Conservation (phyloP, 2,888 invertebrate genomes). For the Yponomeuta sedellus region DNA sequence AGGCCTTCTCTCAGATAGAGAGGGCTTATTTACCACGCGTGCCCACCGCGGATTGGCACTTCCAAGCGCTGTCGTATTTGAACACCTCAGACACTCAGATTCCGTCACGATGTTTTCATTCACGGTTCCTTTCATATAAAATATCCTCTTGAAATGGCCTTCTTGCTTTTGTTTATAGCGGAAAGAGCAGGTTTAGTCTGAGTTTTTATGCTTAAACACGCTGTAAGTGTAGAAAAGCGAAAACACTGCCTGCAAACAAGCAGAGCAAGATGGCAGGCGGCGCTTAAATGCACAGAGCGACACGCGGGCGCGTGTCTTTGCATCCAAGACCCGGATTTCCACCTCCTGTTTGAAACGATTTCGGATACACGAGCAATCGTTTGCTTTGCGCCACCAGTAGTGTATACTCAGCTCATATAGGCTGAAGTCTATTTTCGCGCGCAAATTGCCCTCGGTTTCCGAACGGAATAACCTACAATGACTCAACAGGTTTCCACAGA, state of each 20-base stretch:
- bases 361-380: constrained; percentile 59
- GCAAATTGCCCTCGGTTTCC: constrained; percentile 8
- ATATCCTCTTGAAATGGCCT: too few species aligned
- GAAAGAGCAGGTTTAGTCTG: too few species aligned
- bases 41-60: too few species aligned
- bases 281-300: constrained; percentile 29
- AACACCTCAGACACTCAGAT: too few species aligned
- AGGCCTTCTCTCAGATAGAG: too few species aligned
- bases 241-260: not conserved
- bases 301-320: constrained; percentile 60
- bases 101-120: too few species aligned
- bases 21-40: too few species aligned
- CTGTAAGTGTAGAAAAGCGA: not conserved
- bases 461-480: constrained; percentile 1
- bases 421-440: constrained; percentile 7
- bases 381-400: constrained; percentile 29
- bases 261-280: constrained; percentile 5
- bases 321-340: constrained; percentile 56
- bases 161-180: too few species aligned
- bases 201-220: too few species aligned
- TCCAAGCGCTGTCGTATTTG: too few species aligned
- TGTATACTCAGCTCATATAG: constrained; percentile 8
- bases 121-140: too few species aligned
- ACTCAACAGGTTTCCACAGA: constrained; percentile 12
- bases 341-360: constrained; percentile 38